Evolutionary conservation across 2,113 vertebrate genomes (phyloP).

Genomic region (Sinosuthora webbiana): DNA sequence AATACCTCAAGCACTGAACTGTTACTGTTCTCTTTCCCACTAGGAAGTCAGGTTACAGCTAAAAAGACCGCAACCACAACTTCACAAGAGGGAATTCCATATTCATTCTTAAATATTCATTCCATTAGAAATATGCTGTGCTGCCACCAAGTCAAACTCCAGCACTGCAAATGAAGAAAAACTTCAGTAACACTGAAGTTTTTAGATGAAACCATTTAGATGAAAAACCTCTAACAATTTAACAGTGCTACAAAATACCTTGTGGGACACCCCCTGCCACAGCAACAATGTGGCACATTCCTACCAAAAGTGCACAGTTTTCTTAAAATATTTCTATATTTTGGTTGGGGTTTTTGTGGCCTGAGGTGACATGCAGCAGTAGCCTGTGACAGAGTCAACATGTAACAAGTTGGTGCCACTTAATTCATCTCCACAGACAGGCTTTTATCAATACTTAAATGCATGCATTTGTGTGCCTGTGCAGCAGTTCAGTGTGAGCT

Average conservation of each 20-base stretch:
- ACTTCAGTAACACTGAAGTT: neutral
- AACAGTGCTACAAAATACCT: neutral
- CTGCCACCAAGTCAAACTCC: neutral
- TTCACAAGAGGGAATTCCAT: neutral
- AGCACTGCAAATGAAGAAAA: neutral
- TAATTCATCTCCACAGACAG: neutral
- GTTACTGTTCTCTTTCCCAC: neutral
- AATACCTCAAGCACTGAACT: neutral
- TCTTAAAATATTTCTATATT: neutral
- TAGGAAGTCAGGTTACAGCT: neutral
- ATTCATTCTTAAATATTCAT: neutral
- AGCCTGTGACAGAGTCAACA: neutral
- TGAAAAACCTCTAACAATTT: neutral
- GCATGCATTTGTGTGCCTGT: neutral
- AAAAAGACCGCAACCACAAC: neutral
- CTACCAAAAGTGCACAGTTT: neutral
- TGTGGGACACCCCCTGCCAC: neutral
- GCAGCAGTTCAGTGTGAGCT: neutral
- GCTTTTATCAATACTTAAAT: neutral
- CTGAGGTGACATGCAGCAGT: neutral
- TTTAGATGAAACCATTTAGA: neutral
- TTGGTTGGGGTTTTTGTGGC: neutral
- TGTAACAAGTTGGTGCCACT: accelerated
- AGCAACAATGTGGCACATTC: neutral
- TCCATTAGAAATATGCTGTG: neutral